A percentile compares a stretch with the other conserved stretches of the same genome.
These are phyloP conservation scores for Polyommatus icarus DNA, from an alignment of 2,888 invertebrate genomes.

Conservation along the genomic window DNA sequence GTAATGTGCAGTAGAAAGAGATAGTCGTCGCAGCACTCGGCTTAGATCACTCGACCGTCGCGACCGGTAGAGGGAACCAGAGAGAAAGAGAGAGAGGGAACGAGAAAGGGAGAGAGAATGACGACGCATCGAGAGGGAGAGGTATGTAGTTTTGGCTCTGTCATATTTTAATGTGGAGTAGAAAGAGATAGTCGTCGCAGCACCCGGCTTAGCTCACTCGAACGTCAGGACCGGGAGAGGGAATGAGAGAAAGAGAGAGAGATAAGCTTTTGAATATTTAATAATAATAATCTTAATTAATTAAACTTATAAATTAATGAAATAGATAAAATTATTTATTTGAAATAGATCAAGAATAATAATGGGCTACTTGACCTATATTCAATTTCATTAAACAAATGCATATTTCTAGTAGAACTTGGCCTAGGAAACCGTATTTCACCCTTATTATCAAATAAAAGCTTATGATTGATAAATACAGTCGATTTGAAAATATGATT, in stretches of 20 bases:
- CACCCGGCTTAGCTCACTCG: conserved; percentile 70
- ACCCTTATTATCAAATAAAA: no score
- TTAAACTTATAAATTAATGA: no score
- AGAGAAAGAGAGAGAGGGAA: conserved; percentile 57
- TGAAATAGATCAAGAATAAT: no score
- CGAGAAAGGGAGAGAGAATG: conserved; percentile 51
- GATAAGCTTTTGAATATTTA: conserved; percentile 34
- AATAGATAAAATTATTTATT: no score
- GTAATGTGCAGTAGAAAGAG: background rate
- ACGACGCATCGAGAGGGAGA: conserved; percentile 62
- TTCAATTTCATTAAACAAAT: no score
- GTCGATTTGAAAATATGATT: no score
- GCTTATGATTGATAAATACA: no score
- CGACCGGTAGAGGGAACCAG: conserved; percentile 65
- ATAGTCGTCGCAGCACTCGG: conserved; percentile 64
- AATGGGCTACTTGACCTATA: no score
- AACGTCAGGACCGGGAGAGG: conserved; percentile 68
- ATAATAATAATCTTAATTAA: no score
- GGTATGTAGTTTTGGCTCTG: conserved; percentile 46
- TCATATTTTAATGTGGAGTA: background rate
- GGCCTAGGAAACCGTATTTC: no score
- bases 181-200: conserved; percentile 53
- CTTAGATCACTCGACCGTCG: conserved; percentile 72
- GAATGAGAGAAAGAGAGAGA: conserved; percentile 55
- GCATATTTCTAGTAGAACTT: no score